Evolutionary conservation across 2,113 vertebrate genomes (phyloP), one percentile per base, ranked within the genome.

Genomic region (Grantiella picta): DNA sequence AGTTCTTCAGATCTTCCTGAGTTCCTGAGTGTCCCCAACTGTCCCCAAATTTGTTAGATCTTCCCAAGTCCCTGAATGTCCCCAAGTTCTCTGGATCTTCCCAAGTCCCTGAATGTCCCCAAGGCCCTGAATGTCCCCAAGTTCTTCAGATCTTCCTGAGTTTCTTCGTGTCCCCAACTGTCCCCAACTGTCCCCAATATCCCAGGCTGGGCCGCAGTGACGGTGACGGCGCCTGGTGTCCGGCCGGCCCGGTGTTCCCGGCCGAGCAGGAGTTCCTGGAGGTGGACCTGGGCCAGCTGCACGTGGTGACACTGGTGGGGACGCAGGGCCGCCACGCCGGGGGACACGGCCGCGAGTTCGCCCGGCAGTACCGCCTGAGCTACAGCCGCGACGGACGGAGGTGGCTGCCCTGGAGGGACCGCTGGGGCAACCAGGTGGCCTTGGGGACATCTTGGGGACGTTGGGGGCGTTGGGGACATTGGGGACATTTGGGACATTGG

Each of bases 201-300:
- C 38, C 10, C 36, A 99, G 99, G 97, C 90, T 99, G 94, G 99
- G 98, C 45, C 98, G 98, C 47, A 99, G 98, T 5, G 98, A 99
- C 1, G 99, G 99, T 1, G 99, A 99, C 9, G 99, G 99, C 10
- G 99, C 99, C 0, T 99, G 99, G 99, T 99, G 99, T 82, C 99
- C 99, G 0, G 98, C 98, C n/a, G 98, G 98, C 38, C 94, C 99
- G 0, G 99, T 99, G 45, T 99, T 97, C 47, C 99, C 99, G 21
- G 98, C 96, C 10, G 98, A 98, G 54, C 98, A 98, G 7, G 99
- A 99, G 91, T 99, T 98, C 93, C 98, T 99, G 80, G 98, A 99
- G 98, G 98, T 99, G 77, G 98, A 99, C 82, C 98, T 99, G 49
- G 98, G 83, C 36, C 97, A 84, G 21, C 98, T 99, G 27, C 98